Base-by-base conservation (phyloP, 2,113 vertebrate species). In the Eonycteris spelaea region DNA sequence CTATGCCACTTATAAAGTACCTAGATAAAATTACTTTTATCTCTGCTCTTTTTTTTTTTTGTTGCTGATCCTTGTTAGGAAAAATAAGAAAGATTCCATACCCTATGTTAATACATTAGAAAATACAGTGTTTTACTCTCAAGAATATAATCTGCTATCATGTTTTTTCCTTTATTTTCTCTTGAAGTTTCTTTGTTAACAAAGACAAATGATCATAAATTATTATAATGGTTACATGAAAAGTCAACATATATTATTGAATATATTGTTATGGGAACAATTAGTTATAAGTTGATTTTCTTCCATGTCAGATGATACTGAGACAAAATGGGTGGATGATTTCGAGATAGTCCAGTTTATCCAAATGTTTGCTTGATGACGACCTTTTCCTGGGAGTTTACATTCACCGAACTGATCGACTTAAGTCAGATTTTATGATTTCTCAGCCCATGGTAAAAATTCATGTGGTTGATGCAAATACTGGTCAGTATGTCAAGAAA, bases 371-470 rank as follows among this genome's bases (percentile, higher is more conserved):
- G 26, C 98, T 99, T 97, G 99, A 98, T 79, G 99, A 99, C 97
- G 98, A 98, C 95, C 99, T 99, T 51, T 99, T 99, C 48, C 98
- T 99, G 91, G 99, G 99, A 93, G 98, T 99, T 97, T 99, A 99
- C 68, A 95, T 99, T 90, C 99, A 99, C 98, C 98, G 99, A 86
- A 98, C 99, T 4, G 99, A 99, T 97, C 98, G 97, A 90, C 99
- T 99, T 86, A 99, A 99, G 98, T 99, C 99, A 21, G 98, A 99
- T 98, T 97, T 99, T 45, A 97, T 99, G 98, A 95, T 99, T 90
- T 99, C 99, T 86, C 99, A 99, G 95, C 99, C 99, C 18, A 99
- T 99, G 99, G 99, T 99, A 95, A 99, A 99, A 98, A 98, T 99
- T 96, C 99, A 99, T 21, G 95, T 99, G 43, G 98, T 99, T 75